Conservation (phyloP, 2,797 vertebrate species). For the Pterois miles region DNA sequence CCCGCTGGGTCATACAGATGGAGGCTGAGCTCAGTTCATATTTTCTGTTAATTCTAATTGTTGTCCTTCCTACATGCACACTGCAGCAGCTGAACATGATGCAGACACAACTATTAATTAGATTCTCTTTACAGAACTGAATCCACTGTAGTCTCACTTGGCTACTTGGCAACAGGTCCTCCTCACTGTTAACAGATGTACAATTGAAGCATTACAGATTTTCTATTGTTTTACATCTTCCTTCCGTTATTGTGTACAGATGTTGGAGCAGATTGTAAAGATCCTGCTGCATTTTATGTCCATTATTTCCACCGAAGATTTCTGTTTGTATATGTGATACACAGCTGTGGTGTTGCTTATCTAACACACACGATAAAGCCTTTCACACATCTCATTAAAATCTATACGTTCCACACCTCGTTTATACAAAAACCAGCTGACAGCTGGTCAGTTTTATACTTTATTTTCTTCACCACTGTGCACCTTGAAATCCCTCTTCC, state of each 20-base stretch:
- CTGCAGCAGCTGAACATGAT: not conserved
- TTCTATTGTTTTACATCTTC: conserved; percentile 1
- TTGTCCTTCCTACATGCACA: not conserved
- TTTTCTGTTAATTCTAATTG: conserved; percentile 4
- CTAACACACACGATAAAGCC: not conserved
- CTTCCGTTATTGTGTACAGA: conserved; percentile 26
- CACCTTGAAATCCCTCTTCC: conserved; percentile 1
- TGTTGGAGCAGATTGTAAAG: conserved; percentile 41
- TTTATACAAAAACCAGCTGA: not conserved
- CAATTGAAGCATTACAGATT: conserved; percentile 40
- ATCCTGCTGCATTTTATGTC: conserved; percentile 14
- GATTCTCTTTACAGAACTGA: conserved; percentile 14
- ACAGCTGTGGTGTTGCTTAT: conserved; percentile 12
- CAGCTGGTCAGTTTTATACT: not conserved
- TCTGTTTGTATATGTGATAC: not conserved
- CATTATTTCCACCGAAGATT: conserved; percentile 6
- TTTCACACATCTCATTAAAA: conserved; percentile 24
- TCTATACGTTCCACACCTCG: not conserved
- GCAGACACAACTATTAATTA: conserved; percentile 16
- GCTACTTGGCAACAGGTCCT: conserved; percentile 22
- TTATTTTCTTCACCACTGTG: not conserved
- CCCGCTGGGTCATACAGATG: conserved; percentile 1
- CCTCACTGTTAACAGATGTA: conserved; percentile 47
- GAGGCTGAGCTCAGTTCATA: not conserved
- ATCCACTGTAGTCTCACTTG: not conserved